Conservation (phyloP, 2,797 vertebrate genomes). For the Pangasius mekongensis region DNA sequence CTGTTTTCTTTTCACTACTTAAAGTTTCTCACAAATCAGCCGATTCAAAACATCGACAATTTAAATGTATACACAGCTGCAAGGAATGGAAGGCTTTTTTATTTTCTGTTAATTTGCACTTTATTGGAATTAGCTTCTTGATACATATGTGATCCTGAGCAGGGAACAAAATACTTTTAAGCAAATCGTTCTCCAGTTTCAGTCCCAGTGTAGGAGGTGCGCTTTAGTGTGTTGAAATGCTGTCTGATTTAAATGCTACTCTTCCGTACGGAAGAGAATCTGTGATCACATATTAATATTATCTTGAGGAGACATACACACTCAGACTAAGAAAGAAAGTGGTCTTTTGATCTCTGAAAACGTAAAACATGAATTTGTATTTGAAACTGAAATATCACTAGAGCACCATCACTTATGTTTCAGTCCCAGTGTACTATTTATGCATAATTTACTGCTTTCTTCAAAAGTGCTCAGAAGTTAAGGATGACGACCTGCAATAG, state of each 20-base stretch:
- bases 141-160: not conserved
- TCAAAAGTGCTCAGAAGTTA: not conserved
- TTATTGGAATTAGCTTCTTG: not conserved
- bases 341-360: not conserved
- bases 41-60: not conserved
- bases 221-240: not conserved
- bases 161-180: slow-evolving; percentile 4
- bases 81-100: not conserved
- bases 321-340: not conserved
- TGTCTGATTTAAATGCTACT: not conserved
- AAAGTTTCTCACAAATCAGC: not conserved
- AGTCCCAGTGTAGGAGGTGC: not conserved
- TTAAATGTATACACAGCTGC: not conserved
- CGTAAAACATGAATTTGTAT: not conserved
- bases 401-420: not conserved
- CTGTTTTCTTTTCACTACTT: not conserved
- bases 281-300: not conserved
- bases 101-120: not conserved
- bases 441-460: not conserved
- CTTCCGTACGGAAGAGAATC: not conserved
- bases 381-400: not conserved
- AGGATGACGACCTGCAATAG: not conserved
- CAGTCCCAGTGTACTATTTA: not conserved
- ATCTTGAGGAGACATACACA: not conserved
- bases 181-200: not conserved